Evolutionary conservation across 2,888 invertebrate species (phyloP).

Genomic region (Apotomis capreana): DNA sequence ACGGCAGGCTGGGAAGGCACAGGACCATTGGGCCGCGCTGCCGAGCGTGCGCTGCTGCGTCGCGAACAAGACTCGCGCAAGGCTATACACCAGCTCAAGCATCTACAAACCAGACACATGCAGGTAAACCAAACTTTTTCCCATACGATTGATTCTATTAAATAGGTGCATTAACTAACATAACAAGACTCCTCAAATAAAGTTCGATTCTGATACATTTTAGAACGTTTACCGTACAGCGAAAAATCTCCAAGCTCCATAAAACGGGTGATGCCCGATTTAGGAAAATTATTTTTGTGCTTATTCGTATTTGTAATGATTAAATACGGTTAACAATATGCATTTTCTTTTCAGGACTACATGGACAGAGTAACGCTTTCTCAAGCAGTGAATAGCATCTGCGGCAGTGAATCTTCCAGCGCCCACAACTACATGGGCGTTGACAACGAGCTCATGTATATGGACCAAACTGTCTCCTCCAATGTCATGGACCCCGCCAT

Average conservation of each 20-base stretch:
- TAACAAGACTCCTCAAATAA: no score
- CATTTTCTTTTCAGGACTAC: slow-evolving; percentile 63
- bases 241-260: no score
- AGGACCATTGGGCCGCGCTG: slow-evolving; percentile 67
- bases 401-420: slow-evolving; percentile 66
- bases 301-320: no score
- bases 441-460: slow-evolving; percentile 74
- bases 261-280: no score
- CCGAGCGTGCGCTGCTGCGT: slow-evolving; percentile 71
- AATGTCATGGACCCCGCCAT: slow-evolving; percentile 67
- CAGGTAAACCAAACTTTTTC: slow-evolving; percentile 56
- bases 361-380: slow-evolving; percentile 76
- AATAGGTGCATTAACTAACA: no score
- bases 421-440: slow-evolving; percentile 68
- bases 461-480: slow-evolving; percentile 69
- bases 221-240: no score
- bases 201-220: no score
- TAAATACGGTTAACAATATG: no score
- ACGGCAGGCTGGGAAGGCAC: slow-evolving; percentile 66
- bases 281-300: no score
- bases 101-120: slow-evolving; percentile 73
- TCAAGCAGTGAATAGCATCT: slow-evolving; percentile 77
- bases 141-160: no score
- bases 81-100: slow-evolving; percentile 76
- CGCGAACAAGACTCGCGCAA: slow-evolving; percentile 78